Evolutionary conservation across 64 coral and sea anemone genomes (phyloP).

Genomic region (Trachythela sp.): DNA sequence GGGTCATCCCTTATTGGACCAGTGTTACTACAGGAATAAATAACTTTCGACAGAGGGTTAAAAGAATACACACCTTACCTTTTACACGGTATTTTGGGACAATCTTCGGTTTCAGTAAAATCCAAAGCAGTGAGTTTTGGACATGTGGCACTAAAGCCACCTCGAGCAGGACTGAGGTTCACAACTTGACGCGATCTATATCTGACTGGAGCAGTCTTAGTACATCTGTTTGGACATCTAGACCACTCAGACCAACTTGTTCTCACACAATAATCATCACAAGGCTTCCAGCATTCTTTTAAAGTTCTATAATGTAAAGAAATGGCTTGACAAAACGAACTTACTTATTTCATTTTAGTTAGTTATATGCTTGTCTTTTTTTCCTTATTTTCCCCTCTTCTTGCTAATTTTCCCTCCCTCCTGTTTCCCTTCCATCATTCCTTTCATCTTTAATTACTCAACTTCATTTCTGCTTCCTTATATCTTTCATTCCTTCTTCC

Average conservation of each 20-base stretch:
- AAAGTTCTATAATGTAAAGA: background rate
- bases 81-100: background rate
- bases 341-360: too few relatives aligned
- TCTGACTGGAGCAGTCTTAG: background rate
- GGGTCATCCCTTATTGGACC: too few relatives aligned
- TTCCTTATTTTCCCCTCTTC: too few relatives aligned
- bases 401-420: too few relatives aligned
- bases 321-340: background rate
- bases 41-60: too few relatives aligned
- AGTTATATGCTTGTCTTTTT: too few relatives aligned
- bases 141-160: conserved; percentile 4
- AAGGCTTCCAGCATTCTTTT: background rate
- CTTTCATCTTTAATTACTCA: too few relatives aligned
- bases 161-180: background rate
- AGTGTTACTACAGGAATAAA: too few relatives aligned
- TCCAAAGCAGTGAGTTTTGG: background rate
- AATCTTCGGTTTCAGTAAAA: background rate
- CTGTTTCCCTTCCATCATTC: too few relatives aligned
- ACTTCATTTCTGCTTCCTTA: too few relatives aligned
- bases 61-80: background rate
- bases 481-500: too few relatives aligned
- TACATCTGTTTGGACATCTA: background rate
- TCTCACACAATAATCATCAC: background rate
- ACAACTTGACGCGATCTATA: background rate
- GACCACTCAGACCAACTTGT: background rate